Conservation (phyloP, 2,888 invertebrate genomes). For the Leistus spinibarbis region DNA sequence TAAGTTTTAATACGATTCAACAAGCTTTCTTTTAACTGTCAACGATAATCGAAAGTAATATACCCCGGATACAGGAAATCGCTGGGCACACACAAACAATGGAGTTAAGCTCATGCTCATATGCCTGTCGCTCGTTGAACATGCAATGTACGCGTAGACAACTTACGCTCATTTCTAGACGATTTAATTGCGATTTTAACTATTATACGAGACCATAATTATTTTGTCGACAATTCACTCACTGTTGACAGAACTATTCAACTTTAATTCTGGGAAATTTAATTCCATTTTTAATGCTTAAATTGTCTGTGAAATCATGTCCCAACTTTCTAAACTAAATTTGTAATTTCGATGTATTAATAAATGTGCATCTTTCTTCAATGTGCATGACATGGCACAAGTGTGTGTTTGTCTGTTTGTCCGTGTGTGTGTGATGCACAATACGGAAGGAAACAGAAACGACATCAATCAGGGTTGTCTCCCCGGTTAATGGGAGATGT, state of each 20-base stretch:
- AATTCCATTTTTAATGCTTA: too few relatives aligned
- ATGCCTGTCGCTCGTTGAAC: not conserved
- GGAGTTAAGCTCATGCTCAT: not conserved
- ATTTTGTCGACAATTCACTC: not conserved
- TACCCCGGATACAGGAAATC: not conserved
- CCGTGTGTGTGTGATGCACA: not conserved
- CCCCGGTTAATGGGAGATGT: slow-evolving; percentile 60
- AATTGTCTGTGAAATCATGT: too few relatives aligned
- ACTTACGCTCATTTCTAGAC: not conserved
- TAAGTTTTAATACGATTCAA: too few relatives aligned
- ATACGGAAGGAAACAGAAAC: slow-evolving; percentile 42
- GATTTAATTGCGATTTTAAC: not conserved
- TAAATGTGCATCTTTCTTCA: too few relatives aligned
- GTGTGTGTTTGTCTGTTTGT: not conserved
- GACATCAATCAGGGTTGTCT: slow-evolving; percentile 64
- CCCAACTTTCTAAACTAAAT: too few relatives aligned
- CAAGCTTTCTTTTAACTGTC: not conserved
- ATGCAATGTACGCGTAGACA: not conserved
- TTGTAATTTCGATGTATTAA: too few relatives aligned
- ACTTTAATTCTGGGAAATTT: not conserved
- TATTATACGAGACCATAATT: not conserved
- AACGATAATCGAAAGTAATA: not conserved
- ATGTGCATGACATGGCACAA: not conserved
- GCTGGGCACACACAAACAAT: not conserved
- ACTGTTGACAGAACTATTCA: not conserved